Base-by-base conservation (phyloP, 1,140 invertebrate species). In the Hypothenemus hampei region DNA sequence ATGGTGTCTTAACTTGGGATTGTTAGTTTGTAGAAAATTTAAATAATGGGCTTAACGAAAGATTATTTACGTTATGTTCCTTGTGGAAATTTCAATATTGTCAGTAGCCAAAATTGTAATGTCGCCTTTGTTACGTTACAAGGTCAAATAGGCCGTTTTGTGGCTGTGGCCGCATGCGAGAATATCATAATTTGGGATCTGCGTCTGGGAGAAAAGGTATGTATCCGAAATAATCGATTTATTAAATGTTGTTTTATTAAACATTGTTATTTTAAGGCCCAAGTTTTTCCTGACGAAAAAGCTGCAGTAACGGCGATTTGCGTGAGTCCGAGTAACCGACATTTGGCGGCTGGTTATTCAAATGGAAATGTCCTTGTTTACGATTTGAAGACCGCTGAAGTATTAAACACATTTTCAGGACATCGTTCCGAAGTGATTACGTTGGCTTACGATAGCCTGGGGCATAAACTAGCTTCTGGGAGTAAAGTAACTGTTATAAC, bases 121-220 rank as follows among this genome's bases (percentile, higher is more conserved):
- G 73, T 85, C 23, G 72, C 80, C 37, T 91, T 91, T 80, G 82
- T 84, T n/a, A 81, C 77, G 11, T 74, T 87, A 47, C 79, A 91
- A 66, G 81, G 80, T 36, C 81, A 83, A 44, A 84, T 84, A 68
- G 89, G 88, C 18, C 78, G 90, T 71, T 93, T 83, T 75, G 81
- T 92, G 43, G 93, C 92, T 31, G 84, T 86, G 29, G 90, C 89
- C 24, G 92, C 91, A 18, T 91, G 89, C 69, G 93, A 98, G 79
- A 84, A 93, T 79, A 85, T 97, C 44, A 82, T 89, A 64, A 80
- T 98, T 57, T 98, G 93, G 93, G 95, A 99, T 76, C 77, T 96
- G 60, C 78, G 89, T 59, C 84, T 92, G 24, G 84, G 87, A 39
- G 87, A 96, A 76, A 91, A 92, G 75, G 91, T 96, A 75, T 19